A percentile compares a stretch with the other conserved stretches of the same genome.
phyloP scores from a whole-genome alignment of 2,113 vertebrate genomes.

The Oncorhynchus masou region DNA sequence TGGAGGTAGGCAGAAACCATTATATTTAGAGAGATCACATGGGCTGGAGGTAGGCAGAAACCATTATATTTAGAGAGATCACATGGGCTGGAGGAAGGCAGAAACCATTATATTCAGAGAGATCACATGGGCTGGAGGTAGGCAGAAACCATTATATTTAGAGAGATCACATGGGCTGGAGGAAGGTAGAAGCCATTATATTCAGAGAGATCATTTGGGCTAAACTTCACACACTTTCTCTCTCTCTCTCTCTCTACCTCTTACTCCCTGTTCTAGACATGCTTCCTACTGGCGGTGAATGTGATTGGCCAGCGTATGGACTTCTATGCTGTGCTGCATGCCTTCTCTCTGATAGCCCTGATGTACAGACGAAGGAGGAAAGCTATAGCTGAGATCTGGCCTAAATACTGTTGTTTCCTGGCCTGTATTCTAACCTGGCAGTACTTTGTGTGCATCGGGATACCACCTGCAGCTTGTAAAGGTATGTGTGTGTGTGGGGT shows the following conservation, averaged over 20 bases:
- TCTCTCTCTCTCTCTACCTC: neutral
- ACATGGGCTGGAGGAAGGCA: too few species aligned
- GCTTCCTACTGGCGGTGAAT: slow-evolving; percentile 91
- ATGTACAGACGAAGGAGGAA: slow-evolving; percentile 91
- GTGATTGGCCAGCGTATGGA: slow-evolving; percentile 98
- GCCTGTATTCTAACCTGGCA: slow-evolving; percentile 91
- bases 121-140: too few species aligned
- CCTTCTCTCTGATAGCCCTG: slow-evolving; percentile 86
- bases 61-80: too few species aligned
- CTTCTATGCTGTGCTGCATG: slow-evolving; percentile 95
- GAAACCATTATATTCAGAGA: too few species aligned
- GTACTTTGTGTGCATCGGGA: slow-evolving; percentile 96
- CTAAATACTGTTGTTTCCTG: slow-evolving; percentile 97
- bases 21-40: neutral
- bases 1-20: too few species aligned
- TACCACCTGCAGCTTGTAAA: slow-evolving; percentile 91
- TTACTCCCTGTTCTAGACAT: slow-evolving; percentile 76
- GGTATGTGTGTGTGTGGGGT: slow-evolving; percentile 64
- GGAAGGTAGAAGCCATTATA: slow-evolving; percentile 62
- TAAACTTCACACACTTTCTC: too few species aligned
- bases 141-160: too few species aligned
- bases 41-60: too few species aligned
- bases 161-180: slow-evolving; percentile 77
- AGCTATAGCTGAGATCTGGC: slow-evolving; percentile 94
- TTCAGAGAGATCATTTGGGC: neutral